Percentiles rank a stretch among this genome's conserved stretches.
These are phyloP conservation scores for Macrotis lagotis DNA, from an alignment of 2,113 vertebrate genomes.

Conservation along the genomic window DNA sequence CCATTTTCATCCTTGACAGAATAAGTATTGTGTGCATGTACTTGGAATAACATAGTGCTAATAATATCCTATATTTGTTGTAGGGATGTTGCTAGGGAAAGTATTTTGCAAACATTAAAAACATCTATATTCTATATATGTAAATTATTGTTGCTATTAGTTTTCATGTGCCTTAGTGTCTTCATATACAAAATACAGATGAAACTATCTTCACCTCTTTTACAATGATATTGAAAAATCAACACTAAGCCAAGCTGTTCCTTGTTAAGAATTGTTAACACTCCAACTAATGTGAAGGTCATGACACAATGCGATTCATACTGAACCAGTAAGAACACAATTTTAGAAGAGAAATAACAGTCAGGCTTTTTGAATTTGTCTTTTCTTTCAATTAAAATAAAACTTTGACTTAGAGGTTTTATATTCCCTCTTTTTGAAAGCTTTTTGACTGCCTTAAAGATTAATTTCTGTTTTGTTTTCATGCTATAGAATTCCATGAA, in stretches of 20 bases:
- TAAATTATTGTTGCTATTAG: not conserved
- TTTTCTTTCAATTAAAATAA: constrained; percentile 50
- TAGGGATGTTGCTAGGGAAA: not conserved
- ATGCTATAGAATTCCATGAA: constrained; percentile 52
- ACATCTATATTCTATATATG: not conserved
- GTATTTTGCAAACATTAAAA: not conserved
- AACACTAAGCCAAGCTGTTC: not conserved
- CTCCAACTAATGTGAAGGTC: not conserved
- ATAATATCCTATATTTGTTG: not conserved
- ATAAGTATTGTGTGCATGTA: not conserved
- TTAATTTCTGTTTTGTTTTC: constrained; percentile 8
- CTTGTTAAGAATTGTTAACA: not conserved
- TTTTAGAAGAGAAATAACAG: constrained; percentile 43
- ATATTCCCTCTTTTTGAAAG: constrained; percentile 49
- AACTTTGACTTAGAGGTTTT: constrained; percentile 39
- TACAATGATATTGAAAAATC: not conserved
- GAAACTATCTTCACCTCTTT: not conserved
- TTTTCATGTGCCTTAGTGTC: not conserved
- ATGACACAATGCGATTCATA: not conserved
- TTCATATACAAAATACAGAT: not conserved
- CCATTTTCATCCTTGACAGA: not conserved
- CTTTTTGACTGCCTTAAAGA: constrained; percentile 47
- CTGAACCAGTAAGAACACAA: not conserved
- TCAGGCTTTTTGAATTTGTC: constrained; percentile 24
- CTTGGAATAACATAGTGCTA: not conserved